Base-by-base conservation (phyloP, 2,113 vertebrate species). In the Myrmophylax atrothorax region DNA sequence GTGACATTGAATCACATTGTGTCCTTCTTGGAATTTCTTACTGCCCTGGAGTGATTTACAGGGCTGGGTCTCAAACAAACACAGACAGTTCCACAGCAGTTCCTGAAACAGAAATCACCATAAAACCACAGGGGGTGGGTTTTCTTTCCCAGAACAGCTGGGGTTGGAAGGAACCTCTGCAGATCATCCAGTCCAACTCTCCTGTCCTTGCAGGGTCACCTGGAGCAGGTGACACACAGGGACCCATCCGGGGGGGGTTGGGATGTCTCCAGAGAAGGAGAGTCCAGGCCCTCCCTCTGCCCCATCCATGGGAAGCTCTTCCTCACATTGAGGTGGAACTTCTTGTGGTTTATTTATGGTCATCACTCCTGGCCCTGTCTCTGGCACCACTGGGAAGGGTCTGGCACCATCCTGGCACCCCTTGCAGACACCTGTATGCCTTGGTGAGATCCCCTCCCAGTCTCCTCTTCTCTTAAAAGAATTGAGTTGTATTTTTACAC, bases 121-220 rank as follows among this genome's bases (percentile, higher is more conserved):
- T 9, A 86, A 47, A 18, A 42, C 40, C 46, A 33, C n/a, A 17
- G 5, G 0, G 0, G 3, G 33, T 2, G n/a, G 13, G 20, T 9
- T 47, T 10, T 47, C 14, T n/a, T 52, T 10, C 4, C 14, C 68
- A 46, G 38, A n/a, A 28, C 4, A 24, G 28, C n/a, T 6, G 19
- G 23, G 52, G 37, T 6, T 52, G 33, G 77, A 17, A 52, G 37
- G 22, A 44, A 42, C 5, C 31, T 33, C 42, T 66, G 44, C 37
- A 46, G 44, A 1, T 37, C 18, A 22, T 5, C 6, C 37, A 67
- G 24, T 3, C 22, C 82, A 38, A 33, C 8, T 5, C 33, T 17
- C 20, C 31, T 10, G 20, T 16, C 67, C 60, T 18, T 17, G 33
- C n/a, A 75, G 42, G n/a, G 23, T 37, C 59, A 56, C 59, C 31